Evolutionary conservation across 2,888 invertebrate genomes (phyloP), one percentile per base, ranked within the genome.

Genomic region (Atherix ibis): DNA sequence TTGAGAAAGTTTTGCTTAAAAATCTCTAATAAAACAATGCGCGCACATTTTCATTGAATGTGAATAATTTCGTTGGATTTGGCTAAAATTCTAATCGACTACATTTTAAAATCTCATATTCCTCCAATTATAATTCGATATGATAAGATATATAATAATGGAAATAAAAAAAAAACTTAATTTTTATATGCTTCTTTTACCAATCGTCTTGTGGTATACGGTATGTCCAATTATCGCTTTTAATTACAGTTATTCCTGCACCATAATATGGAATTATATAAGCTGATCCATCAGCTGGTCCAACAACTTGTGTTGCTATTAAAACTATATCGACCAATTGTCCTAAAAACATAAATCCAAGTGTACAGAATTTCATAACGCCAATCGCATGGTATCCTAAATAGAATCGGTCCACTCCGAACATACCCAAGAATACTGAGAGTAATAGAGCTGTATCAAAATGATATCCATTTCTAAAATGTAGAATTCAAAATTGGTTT

Each of bases 361-460:
- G 65, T 1, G 97, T 95, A 53, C 92, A 89, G 42, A 97, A 71
- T 60, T 98, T 97, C 17, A 94, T 74, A 40, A 95, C 62, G 1
- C 95, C 97, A 44, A 97, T 74, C 2, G 91, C 95, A 34, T 91
- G 92, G 58, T 97, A 97, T 18, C 98, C 98, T n/a, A 98, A 67
- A 54, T 98, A 98, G 62, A 98, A 95, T 40, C 98, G 68, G 57
- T 98, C 98, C 16, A 88, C 70, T 13, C 98, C 98, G 65, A 98
- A 89, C 87, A 95, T 92, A 18, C 98, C 98, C 37, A 97, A 67
- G 56, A 98, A 98, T 32, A 98, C 83, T 0, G 97, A 97, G 4
- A 98, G 66, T 22, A 97, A 62, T 28, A 98, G 64, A 0, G 97
- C 81, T 34, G 87, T 85, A 56, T 94, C 91, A 53, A 91, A 78